phyloP scores from a whole-genome alignment of 2,113 vertebrate species.

The Peromyscus leucopus region DNA sequence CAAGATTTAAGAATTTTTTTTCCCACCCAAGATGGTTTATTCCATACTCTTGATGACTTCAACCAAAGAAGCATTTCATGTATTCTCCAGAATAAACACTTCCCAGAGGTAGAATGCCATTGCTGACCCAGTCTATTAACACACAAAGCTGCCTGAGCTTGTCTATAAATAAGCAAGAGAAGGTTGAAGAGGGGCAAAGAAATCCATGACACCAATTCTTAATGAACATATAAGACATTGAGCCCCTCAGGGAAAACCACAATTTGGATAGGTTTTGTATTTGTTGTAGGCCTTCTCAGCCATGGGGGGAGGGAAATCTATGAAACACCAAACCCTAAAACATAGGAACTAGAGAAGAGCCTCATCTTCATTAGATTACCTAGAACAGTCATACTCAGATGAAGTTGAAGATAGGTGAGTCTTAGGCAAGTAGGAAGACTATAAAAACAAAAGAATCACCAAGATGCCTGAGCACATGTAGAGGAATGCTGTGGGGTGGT shows the following conservation, averaged over 20 bases:
- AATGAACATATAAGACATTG: conserved; percentile 61
- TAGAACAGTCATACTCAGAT: not conserved
- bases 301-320: not conserved
- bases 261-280: conserved; percentile 32
- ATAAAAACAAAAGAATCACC: not conserved
- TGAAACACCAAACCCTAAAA: not conserved
- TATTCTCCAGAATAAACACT: conserved; percentile 64
- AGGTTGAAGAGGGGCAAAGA: not conserved
- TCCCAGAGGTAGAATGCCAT: conserved; percentile 50
- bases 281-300: not conserved
- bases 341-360: not conserved
- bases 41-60: conserved; percentile 62
- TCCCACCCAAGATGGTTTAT: conserved; percentile 23
- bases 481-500: not conserved
- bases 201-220: conserved; percentile 25
- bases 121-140: conserved; percentile 38
- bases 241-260: conserved; percentile 29
- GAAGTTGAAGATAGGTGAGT: not conserved
- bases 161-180: conserved; percentile 58
- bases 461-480: not conserved
- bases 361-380: conserved; percentile 27
- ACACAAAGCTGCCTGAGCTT: conserved; percentile 25
- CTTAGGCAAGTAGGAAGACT: conserved; percentile 9
- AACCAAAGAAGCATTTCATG: conserved; percentile 49
- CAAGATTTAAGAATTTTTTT: conserved; percentile 50